These are phyloP conservation scores for Drosophila tristis DNA, from an alignment of 1,140 invertebrate genomes.

Conservation along the genomic window DNA sequence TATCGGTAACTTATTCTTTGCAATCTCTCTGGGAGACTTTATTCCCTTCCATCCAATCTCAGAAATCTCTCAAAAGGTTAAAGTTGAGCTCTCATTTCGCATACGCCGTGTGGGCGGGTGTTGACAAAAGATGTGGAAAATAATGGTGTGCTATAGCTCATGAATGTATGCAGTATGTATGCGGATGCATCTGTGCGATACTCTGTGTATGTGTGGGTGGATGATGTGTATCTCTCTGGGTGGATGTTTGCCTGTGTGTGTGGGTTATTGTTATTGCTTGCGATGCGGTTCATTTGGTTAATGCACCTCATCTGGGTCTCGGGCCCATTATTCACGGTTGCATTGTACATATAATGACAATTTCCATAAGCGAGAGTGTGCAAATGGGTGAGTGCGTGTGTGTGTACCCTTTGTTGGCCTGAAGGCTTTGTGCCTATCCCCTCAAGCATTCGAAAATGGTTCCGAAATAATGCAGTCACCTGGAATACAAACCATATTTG, in stretches of 20 bases:
- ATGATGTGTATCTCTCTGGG: neutral
- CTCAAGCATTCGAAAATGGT: constrained; percentile 20
- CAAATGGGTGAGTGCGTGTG: constrained; percentile 5
- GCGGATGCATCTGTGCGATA: no score
- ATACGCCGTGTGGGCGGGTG: constrained; percentile 50
- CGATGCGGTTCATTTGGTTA: constrained; percentile 80
- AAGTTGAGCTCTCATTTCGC: constrained; percentile 44
- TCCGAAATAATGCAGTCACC: constrained; percentile 26
- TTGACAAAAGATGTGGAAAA: neutral
- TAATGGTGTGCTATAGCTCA: neutral
- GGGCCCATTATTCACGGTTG: constrained; percentile 71
- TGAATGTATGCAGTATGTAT: no score
- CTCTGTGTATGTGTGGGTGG: neutral
- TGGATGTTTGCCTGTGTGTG: constrained; percentile 1
- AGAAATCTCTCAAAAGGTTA: constrained; percentile 13
- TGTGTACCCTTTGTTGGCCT: constrained; percentile 48
- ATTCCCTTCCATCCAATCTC: neutral
- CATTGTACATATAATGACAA: constrained; percentile 56
- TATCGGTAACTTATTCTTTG: neutral
- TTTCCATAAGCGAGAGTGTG: constrained; percentile 11
- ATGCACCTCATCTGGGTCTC: constrained; percentile 66
- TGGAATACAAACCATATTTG: constrained; percentile 2
- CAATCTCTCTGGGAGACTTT: neutral
- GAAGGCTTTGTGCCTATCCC: constrained; percentile 39
- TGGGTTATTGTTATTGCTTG: constrained; percentile 50